Base-by-base conservation (phyloP, 1,140 invertebrate genomes). In the Temnothorax nylanderi region DNA sequence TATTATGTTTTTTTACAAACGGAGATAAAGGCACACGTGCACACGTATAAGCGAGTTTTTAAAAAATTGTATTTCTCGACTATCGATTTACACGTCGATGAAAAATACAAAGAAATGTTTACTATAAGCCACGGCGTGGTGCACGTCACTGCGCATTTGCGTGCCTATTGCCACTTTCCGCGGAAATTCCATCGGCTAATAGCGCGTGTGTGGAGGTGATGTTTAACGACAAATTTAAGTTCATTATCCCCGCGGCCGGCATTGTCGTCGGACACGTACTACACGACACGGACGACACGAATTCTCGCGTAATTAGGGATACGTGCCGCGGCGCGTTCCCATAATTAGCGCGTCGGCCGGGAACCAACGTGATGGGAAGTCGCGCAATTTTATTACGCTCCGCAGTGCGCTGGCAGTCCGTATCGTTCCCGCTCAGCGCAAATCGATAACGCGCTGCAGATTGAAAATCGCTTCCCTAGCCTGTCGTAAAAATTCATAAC, bases 181-280 rank as follows among this genome's bases (percentile, higher is more conserved):
- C 21, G 69, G 32, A 84, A 75, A 37, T 74, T 74, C 41, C 69
- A 75, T 75, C 54, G 67, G 54, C 54, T 60, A 84, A 84, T 34
- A 47, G 41, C 54, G 26, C 41, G n/a, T 49, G 21, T 47, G 26
- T 26, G 26, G 54, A 60, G 41, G 80, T 74, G 56, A 84, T 75
- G 69, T 84, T 84, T 84, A 84, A 75, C 69, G 69, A 84, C 69
- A 75, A 84, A 84, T 84, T 84, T 84, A 84, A 84, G 80, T 84
- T 75, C 80, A 84, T 84, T 84, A 84, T 74, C 54, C 80, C 54
- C 69, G 41, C 80, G 56, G 32, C 26, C 54, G 32, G 69, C 56
- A 75, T 60, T 84, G 54, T 74, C 77, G 34, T 26, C 13, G 37
- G 80, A 62, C 67, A 34, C 67, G 67, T 74, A 84, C 54, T 81